Base-by-base conservation (phyloP, 2,113 vertebrate species). In the Eretmochelys imbricata region DNA sequence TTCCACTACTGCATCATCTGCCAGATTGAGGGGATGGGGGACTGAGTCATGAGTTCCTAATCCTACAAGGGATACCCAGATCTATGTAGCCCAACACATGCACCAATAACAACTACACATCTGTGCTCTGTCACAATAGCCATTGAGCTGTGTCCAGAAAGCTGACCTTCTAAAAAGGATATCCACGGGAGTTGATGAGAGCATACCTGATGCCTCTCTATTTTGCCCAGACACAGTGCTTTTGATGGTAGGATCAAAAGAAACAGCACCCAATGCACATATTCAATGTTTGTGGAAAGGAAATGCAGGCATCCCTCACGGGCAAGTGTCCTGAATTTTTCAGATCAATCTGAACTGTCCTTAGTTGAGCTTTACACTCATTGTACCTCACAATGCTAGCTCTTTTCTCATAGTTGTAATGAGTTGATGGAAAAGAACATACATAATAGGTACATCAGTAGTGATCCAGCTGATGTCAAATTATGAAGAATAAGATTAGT, bases 21-120 rank as follows among this genome's bases (percentile, higher is more conserved):
- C 94, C 89, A 94, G 75, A 91, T 53, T 17, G 72, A 88, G 38
- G 19, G 93, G 72, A 91, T 75, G 89, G 35, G 19, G 93, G 62
- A 89, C 72, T 57, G 38, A 96, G 88, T 38, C 91, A 81, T 92
- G 85, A 97, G 85, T 88, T 92, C 55, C 83, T 88, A 96, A 93
- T 87, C 27, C 25, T 48, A 86, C 75, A 91, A 91, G 95, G 35
- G 89, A 88, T 79, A 90, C 72, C 89, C 87, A 93, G 46, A 65
- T 59, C 48, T 65, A 57, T 50, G 10, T 88, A 84, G 78, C 10
- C 55, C 55, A 89, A 89, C 92, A 49, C 72, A 96, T 53, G 55
- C 35, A 81, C 57, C 82, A 81, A 55, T 17, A 95, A 62, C 29
- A 94, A 80, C 17, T 87, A 84, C 50, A 29, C 51, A 80, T 49